Conservation (phyloP, 2,113 vertebrate genomes). For the Sinocyclocheilus anshuiensis region DNA sequence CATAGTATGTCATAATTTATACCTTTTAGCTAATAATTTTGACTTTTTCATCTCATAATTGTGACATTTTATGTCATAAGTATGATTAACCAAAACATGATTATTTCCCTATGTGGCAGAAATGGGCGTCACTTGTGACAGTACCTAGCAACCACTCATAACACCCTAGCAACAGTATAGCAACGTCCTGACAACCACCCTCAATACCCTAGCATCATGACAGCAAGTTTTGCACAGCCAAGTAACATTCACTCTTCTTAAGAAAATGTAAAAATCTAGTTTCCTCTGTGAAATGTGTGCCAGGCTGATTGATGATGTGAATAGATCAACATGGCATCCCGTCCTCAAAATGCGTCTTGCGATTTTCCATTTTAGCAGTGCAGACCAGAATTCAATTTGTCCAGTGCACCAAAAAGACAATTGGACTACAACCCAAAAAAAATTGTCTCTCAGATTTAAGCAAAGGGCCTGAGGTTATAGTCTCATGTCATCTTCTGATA, state of each 20-base stretch:
- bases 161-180: neutral
- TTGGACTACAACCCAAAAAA: neutral
- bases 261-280: neutral
- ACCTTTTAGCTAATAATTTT: neutral
- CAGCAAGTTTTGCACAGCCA: neutral
- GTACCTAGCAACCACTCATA: neutral
- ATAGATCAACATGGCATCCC: constrained; percentile 7
- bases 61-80: neutral
- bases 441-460: neutral
- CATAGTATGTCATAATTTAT: neutral
- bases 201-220: neutral
- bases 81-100: neutral
- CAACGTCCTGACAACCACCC: neutral
- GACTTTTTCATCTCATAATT: neutral
- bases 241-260: neutral
- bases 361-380: neutral
- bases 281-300: neutral
- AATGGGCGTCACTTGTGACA: neutral
- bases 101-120: neutral
- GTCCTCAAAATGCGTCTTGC: neutral
- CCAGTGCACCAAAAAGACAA: neutral
- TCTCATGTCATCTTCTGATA: constrained; percentile 16
- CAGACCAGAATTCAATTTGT: constrained; percentile 16
- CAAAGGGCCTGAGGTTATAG: neutral
- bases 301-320: constrained; percentile 21